A percentile compares a stretch with the other conserved stretches of the same genome.
phyloP scores from a whole-genome alignment of 2,888 invertebrate genomes.

The Drosophila birchii region DNA sequence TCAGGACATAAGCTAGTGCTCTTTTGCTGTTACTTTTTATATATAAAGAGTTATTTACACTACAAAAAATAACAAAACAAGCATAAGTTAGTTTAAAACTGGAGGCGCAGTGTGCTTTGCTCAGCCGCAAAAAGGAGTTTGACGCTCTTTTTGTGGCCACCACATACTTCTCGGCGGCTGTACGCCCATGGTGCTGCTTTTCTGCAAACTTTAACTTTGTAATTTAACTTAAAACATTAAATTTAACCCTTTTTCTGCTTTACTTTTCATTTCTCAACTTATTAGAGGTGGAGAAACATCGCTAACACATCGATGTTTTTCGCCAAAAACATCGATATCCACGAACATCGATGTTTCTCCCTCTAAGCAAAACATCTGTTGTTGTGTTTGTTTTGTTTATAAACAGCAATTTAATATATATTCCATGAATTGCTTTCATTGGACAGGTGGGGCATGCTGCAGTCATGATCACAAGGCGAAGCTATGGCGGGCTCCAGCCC shows the following conservation, averaged over 20 bases:
- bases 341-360: too few relatives aligned
- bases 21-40: not conserved
- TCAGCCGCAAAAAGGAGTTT: not conserved
- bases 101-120: not conserved
- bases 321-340: too few relatives aligned
- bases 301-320: too few relatives aligned
- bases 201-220: slow-evolving; percentile 49
- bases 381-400: too few relatives aligned
- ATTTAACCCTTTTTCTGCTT: slow-evolving; percentile 55
- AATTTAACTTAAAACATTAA: slow-evolving; percentile 34
- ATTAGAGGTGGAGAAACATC: not conserved
- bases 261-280: slow-evolving; percentile 31
- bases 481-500: too few relatives aligned
- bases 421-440: too few relatives aligned
- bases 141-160: too few relatives aligned
- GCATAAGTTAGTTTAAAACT: not conserved
- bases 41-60: not conserved
- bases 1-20: not conserved
- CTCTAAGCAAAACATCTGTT: too few relatives aligned
- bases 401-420: too few relatives aligned
- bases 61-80: slow-evolving; percentile 2
- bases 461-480: too few relatives aligned
- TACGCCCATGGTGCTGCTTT: slow-evolving; percentile 58
- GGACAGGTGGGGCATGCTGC: too few relatives aligned
- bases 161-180: slow-evolving; percentile 66